A percentile compares a stretch with the other conserved stretches of the same genome.
phyloP scores from a whole-genome alignment of 1,140 invertebrate genomes.

The Phocides pigmalion region DNA sequence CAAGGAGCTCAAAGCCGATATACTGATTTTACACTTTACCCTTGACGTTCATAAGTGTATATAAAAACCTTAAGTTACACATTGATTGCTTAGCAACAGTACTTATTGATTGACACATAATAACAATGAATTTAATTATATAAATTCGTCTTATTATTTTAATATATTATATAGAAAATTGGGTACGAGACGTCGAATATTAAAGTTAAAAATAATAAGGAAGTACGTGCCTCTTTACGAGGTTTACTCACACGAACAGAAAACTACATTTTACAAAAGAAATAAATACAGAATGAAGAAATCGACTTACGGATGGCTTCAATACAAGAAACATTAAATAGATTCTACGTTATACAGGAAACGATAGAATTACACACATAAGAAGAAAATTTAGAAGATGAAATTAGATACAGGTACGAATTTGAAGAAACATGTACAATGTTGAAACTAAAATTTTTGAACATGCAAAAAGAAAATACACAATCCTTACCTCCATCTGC shows the following conservation, averaged over 20 bases:
- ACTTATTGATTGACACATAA: no score
- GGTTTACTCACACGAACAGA: conserved; percentile 4
- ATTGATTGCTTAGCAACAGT: no score
- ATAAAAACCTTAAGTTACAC: no score
- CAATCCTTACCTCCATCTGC: neutral
- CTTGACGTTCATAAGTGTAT: no score
- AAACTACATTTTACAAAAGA: neutral
- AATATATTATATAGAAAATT: conserved; percentile 6
- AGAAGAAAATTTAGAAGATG: conserved; percentile 4
- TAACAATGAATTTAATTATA: no score
- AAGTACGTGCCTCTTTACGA: conserved; percentile 10
- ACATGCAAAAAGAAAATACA: neutral
- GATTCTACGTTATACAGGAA: neutral
- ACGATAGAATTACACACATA: neutral
- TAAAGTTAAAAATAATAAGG: neutral
- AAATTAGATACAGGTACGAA: conserved; percentile 5
- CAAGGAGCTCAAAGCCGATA: no score
- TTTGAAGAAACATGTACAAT: neutral
- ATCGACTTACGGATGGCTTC: no score
- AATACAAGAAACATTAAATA: conserved; percentile 3
- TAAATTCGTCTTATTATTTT: no score
- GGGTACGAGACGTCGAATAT: conserved; percentile 15
- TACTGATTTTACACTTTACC: no score
- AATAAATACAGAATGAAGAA: neutral
- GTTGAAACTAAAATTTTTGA: conserved; percentile 1